Evolutionary conservation across 2,797 vertebrate genomes (phyloP), one percentile per base, ranked within the genome.

Genomic region (Manis javanica): DNA sequence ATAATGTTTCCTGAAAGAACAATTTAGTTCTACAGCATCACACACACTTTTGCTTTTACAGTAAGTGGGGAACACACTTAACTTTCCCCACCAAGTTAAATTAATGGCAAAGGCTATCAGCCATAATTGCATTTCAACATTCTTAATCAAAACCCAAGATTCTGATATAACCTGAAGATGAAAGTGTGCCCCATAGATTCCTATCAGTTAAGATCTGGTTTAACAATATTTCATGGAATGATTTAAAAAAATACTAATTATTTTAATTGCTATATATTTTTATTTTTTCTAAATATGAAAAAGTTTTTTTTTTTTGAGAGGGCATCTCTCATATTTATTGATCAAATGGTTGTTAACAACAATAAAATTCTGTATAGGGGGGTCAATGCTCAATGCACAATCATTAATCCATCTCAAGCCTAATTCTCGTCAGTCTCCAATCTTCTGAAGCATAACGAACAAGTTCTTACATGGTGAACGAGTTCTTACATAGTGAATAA

Each of bases 71-170:
- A 10, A 61, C 19, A 83, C 7, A 77, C 19, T 90, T 82, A 72
- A 82, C 82, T 61, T 42, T 83, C 21, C 16, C 15, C 11, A 79
- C 1, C 0, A 15, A 82, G 26, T 90, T 91, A 71, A 11, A 72
- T 83, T 59, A 91, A 87, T n/a, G 79, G 29, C 68, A 92, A 74
- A 55, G n/a, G 19, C 61, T 74, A 66, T 10, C 12, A 63, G 68
- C 29, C 82, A 13, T 81, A 68, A 64, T 46, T 64, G 39, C n/a
- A 59, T 34, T 55, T 94, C 15, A 42, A 66, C 34, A 57, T 61
- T 94, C 71, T 81, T 74, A 79, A 81, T 96, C 15, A 88, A 68
- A 4, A 89, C 16, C 53, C 51, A 87, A 92, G 82, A 95, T 95
- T 91, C 12, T 78, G 66, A 85, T 31, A 94, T 1, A 95, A 71